phyloP scores from a whole-genome alignment of 2,797 vertebrate genomes.

The Rachycentron canadum region DNA sequence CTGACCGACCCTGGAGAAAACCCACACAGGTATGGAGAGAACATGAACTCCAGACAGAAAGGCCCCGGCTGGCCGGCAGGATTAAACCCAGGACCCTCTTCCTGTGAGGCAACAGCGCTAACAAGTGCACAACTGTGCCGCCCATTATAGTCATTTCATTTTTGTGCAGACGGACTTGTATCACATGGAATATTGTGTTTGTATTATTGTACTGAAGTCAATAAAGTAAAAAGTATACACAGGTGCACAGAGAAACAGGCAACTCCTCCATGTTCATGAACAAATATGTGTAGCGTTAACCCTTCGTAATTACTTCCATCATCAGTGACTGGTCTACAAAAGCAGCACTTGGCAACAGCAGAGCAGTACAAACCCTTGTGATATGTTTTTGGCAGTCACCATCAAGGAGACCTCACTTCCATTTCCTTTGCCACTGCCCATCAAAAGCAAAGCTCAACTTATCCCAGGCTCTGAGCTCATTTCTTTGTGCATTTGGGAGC shows the following conservation, averaged over 20 bases:
- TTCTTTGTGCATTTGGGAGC: constrained; percentile 41
- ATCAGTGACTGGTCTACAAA: constrained; percentile 31
- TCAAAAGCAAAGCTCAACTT: constrained; percentile 35
- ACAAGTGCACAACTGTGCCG: too few relatives aligned
- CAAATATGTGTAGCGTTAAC: constrained; percentile 1
- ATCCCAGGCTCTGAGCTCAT: constrained; percentile 25
- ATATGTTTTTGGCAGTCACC: constrained; percentile 40
- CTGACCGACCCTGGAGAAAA: too few relatives aligned
- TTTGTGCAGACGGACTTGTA: too few relatives aligned
- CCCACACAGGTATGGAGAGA: too few relatives aligned
- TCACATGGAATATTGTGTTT: too few relatives aligned
- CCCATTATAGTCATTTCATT: too few relatives aligned
- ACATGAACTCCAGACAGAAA: too few relatives aligned
- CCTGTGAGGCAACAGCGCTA: too few relatives aligned
- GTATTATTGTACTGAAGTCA: too few relatives aligned
- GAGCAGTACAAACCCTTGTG: constrained; percentile 14
- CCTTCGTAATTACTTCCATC: constrained; percentile 25
- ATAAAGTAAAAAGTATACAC: not conserved
- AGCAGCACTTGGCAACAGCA: constrained; percentile 29
- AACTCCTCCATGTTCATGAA: not conserved
- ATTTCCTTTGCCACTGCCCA: constrained; percentile 31
- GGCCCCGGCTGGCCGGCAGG: too few relatives aligned
- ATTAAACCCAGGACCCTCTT: too few relatives aligned
- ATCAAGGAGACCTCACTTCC: constrained; percentile 20
- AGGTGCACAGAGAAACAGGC: not conserved